Base-by-base conservation (phyloP, 2,113 vertebrate species). In the Gobio gobio region DNA sequence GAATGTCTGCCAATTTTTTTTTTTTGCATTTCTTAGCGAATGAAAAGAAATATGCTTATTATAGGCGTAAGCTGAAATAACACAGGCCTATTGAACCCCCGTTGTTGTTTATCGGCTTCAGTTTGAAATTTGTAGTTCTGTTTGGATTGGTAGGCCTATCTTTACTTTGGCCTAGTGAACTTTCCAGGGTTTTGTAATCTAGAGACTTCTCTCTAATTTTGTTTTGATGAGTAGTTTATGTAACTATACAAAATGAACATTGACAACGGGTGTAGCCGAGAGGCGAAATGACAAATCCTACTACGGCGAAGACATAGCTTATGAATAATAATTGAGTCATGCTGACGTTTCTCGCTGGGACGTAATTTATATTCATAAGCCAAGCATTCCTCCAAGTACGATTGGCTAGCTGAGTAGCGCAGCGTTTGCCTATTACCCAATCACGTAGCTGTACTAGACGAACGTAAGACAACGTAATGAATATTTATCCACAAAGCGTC, bases 401-500 rank as follows among this genome's bases (percentile, higher is more conserved):
- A 72, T 58, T 72, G 8, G 49, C 56, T 58, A 26, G 64, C 22
- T 20, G 20, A 24, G 10, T 9, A 36, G 64, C 49, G 26, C 78
- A 81, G 59, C 59, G 10, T 36, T 18, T 16, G 18, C 12, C 47
- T 56, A 4, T 56, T n/a, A 72, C 18, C 81, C 64, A 83, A 83
- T 58, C 64, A 58, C 47, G 51, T 18, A 10, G 18, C 3, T 58
- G 16, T 0, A 18, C 12, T 43, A 6, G 20, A 7, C 1, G 10
- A 10, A 58, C 66, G 81, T 58, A 14, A 26, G 18, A 10, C 3
- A 18, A 58, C 80, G 12, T 24, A 56, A 54, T 83, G 14, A 72
- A 83, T 83, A 83, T 83, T 83, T 66, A 83, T 58, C 5, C 8
- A 8, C 4, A 20, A 20, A 61, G 78, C 88, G 88, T 87, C 88